phyloP scores from a whole-genome alignment of 64 coral and sea anemone species.

The Stylophora pistillata region DNA sequence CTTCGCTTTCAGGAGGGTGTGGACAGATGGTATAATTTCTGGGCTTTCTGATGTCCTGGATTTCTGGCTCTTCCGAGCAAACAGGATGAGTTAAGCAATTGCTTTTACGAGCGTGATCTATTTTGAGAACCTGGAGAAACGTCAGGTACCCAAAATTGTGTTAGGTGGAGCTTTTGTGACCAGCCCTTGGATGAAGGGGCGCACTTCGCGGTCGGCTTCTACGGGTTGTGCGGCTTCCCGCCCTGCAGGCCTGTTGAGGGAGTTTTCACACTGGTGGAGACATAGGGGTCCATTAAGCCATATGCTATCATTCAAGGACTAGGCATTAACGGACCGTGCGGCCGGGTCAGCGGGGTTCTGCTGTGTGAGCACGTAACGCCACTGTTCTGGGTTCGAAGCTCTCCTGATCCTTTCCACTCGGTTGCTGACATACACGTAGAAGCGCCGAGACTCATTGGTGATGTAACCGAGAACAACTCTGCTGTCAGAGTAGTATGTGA shows the following conservation, averaged over 20 bases:
- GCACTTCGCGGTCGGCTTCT: slow-evolving; percentile 21
- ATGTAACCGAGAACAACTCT: slow-evolving; percentile 54
- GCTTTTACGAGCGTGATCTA: neutral
- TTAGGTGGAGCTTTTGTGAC: neutral
- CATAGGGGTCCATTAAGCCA: slow-evolving; percentile 47
- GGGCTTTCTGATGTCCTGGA: too few species aligned
- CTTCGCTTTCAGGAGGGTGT: neutral
- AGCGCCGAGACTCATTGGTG: slow-evolving; percentile 19
- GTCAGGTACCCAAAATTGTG: slow-evolving; percentile 1
- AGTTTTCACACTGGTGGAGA: neutral
- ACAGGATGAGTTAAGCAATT: neutral
- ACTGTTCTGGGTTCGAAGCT: neutral
- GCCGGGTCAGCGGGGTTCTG: slow-evolving; percentile 42
- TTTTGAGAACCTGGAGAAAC: slow-evolving; percentile 27
- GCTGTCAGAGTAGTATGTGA: slow-evolving; percentile 26
- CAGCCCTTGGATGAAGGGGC: neutral
- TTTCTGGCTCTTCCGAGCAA: neutral
- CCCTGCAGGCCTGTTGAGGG: neutral
- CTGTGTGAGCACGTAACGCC: slow-evolving; percentile 31
- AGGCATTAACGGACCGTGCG: neutral
- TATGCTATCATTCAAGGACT: neutral
- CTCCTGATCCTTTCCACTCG: slow-evolving; percentile 10
- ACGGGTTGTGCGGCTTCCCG: neutral
- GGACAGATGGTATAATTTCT: neutral
- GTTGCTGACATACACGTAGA: slow-evolving; percentile 59